Evolutionary conservation across 1,140 invertebrate genomes (phyloP).

Genomic region (Pseudomyrmex concolor): DNA sequence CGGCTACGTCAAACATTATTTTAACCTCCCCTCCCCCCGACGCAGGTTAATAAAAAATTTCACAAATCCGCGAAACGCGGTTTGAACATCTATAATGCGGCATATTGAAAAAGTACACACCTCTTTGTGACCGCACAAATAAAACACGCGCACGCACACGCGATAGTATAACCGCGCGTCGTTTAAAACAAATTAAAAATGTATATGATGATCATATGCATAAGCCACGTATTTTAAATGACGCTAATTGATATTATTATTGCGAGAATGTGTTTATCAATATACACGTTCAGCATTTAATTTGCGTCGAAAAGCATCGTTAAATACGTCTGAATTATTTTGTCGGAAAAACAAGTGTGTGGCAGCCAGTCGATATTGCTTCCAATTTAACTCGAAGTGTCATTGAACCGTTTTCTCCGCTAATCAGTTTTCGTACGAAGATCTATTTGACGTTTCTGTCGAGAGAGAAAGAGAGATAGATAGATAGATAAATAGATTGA

Average conservation of each 20-base stretch:
- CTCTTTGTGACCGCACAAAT: no score
- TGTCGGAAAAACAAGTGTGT: slow-evolving; percentile 34
- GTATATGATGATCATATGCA: slow-evolving; percentile 19
- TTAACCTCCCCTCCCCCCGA: no score
- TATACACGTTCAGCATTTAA: slow-evolving; percentile 40
- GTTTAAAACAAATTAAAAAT: slow-evolving; percentile 29
- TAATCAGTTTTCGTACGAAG: slow-evolving; percentile 33
- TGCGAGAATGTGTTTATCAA: slow-evolving; percentile 47
- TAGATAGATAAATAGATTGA: no score
- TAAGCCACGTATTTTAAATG: slow-evolving; percentile 23
- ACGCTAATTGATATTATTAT: slow-evolving; percentile 55
- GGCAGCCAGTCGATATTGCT: slow-evolving; percentile 47
- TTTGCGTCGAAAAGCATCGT: slow-evolving; percentile 32
- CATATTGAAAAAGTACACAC: not conserved
- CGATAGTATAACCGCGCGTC: no score
- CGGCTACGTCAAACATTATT: no score
- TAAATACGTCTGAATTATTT: slow-evolving; percentile 52
- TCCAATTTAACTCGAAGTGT: slow-evolving; percentile 32
- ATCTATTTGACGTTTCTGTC: slow-evolving; percentile 18
- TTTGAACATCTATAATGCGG: not conserved
- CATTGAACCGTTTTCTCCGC: slow-evolving; percentile 24
- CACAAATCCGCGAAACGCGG: no score
- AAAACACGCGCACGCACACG: no score
- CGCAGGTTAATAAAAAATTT: no score
- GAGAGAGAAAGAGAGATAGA: not conserved